These are phyloP conservation scores for Phoxinus dragarum DNA, from an alignment of 2,797 vertebrate genomes.

Conservation along the genomic window DNA sequence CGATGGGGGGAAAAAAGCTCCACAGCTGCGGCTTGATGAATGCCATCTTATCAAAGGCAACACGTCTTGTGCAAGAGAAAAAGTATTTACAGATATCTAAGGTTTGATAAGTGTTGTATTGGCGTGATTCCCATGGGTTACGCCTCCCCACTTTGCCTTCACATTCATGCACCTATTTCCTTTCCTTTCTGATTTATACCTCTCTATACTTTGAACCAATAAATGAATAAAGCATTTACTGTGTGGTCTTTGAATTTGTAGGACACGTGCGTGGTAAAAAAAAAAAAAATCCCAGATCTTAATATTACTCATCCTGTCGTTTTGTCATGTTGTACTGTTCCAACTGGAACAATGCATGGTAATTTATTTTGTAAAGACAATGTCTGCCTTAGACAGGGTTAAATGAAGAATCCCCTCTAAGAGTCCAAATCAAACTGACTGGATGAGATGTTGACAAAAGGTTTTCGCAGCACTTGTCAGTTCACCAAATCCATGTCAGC, in stretches of 20 bases:
- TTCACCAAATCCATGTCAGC: constrained; percentile 2
- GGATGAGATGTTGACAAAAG: constrained; percentile 1
- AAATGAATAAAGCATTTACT: not conserved
- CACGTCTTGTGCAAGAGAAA: not conserved
- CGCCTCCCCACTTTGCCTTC: not conserved
- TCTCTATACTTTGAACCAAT: not conserved
- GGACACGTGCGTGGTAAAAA: not conserved
- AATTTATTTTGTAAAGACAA: not conserved
- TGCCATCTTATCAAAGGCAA: constrained; percentile 4
- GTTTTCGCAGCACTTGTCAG: not conserved
- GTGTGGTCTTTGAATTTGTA: not conserved
- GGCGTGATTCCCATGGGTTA: not conserved
- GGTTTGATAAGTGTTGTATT: constrained; percentile 9
- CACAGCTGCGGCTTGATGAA: not conserved
- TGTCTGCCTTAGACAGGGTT: constrained; percentile 8
- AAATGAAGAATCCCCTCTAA: not conserved
- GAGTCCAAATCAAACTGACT: not conserved
- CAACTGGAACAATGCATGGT: not conserved
- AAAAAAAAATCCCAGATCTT: not conserved
- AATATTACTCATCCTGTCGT: not conserved
- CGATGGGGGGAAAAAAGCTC: not conserved
- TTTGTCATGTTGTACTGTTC: not conserved
- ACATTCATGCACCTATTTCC: not conserved
- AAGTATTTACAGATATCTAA: not conserved
- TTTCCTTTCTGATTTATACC: not conserved